Evolutionary conservation across 2,113 vertebrate species (phyloP), one percentile per base, ranked within the genome.

Genomic region (Ammodytes dubius): DNA sequence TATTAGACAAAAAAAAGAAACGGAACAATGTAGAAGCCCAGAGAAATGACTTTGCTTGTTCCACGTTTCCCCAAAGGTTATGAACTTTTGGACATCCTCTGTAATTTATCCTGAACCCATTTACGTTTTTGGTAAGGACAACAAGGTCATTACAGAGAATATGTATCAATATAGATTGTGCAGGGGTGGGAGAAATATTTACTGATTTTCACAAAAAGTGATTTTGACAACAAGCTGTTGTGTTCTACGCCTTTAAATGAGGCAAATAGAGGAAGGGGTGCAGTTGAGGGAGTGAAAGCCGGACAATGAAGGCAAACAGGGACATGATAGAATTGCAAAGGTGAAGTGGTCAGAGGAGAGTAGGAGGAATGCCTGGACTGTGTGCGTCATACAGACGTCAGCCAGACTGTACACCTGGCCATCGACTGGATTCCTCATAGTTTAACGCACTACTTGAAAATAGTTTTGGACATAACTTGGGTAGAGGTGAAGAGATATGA

Each of bases 21-120:
- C 35, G n/a, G 53, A 50, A 70, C 65, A 70, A 81, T 61, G 69
- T 46, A 15, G 56, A 47, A 13, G 19, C 12, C 58, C 13, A 63
- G 54, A 66, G 27, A 72, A 76, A 64, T 50, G 27, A 0, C 43
- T 40, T 3, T 7, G n/a, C 39, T 45, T 3, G 59, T 45, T 60
- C 43, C n/a, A 10, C 2, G 1, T 53, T 40, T 13, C 47, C 52
- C 12, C 17, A 53, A 53, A 46, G 53, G 7, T 45, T 70, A 49
- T 79, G 37, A 71, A 68, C 49, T 47, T 7, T 60, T 54, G 54
- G 43, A 47, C 45, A 70, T 50, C 0, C 4, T 1, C 39, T 15
- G 66, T 52, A 57, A 67, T 76, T 54, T 60, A 71, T 14, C 50
- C 35, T 75, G 58, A 65, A 15, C 2, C 45, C 3, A 68, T 39